These are phyloP conservation scores for Omphaloscelis lunosa DNA, from an alignment of 2,888 invertebrate genomes.

Conservation along the genomic window DNA sequence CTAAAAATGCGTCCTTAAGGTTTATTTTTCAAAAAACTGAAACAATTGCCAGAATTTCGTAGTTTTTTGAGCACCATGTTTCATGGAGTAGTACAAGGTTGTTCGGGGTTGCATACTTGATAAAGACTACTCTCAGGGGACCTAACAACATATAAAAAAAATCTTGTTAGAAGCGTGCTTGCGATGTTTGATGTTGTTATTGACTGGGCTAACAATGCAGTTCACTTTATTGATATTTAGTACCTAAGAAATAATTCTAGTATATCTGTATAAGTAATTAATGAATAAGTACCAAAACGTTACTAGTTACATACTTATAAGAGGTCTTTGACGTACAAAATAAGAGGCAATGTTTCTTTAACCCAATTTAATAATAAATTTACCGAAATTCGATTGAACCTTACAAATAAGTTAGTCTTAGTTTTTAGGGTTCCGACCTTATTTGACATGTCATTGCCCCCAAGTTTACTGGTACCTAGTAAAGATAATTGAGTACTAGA, in stretches of 20 bases:
- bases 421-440: not conserved
- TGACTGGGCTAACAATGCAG: not conserved
- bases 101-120: too few species aligned
- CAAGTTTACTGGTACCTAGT: not conserved
- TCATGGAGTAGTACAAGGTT: too few species aligned
- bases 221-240: not conserved
- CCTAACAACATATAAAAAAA: too few species aligned
- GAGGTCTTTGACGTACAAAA: not conserved
- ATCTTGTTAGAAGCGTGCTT: too few species aligned
- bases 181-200: too few species aligned
- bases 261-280: not conserved
- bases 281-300: too few species aligned
- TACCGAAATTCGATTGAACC: slow-evolving; percentile 2
- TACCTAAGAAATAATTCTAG: not conserved
- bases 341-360: not conserved
- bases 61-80: too few species aligned
- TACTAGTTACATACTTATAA: not conserved
- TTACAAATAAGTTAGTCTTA: not conserved
- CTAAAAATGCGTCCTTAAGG: too few species aligned
- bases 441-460: not conserved
- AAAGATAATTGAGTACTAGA: not conserved
- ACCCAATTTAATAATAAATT: not conserved
- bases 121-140: too few species aligned
- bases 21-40: too few species aligned
- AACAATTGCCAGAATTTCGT: too few species aligned